Evolutionary conservation across 2,797 vertebrate genomes (phyloP), one percentile per base, ranked within the genome.

Genomic region (Bradypodion pumilum): DNA sequence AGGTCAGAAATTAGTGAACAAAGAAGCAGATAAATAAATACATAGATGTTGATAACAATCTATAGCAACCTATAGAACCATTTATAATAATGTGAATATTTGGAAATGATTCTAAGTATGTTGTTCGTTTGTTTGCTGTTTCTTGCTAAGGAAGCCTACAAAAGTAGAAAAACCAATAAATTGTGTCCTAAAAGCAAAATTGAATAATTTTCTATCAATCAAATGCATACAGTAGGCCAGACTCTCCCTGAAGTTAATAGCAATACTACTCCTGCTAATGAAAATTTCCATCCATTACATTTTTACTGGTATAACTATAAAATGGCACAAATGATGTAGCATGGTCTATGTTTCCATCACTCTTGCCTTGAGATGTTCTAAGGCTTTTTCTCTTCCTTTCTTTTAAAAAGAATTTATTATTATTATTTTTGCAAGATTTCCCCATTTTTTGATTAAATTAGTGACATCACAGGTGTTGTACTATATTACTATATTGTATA

Each of bases 201-300:
- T 89, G 95, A 94, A 94, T 90, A 93, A 92, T 85, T 92, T 95
- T 95, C 84, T 94, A 89, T 93, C 82, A 9, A 93, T 89, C 85
- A 94, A 94, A 81, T 88, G 85, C 32, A 52, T 94, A 94, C 92
- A 95, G 94, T 94, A 94, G 93, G 94, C 92, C 95, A 92, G 91
- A 96, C 94, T 92, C 93, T 94, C 94, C 96, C 96, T 95, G 95
- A 96, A 95, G 94, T 96, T 96, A 96, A 96, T 96, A 96, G 94
- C 93, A 96, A 95, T 92, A 90, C 88, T 88, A 95, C 93, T 95
- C 94, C 70, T 40, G 92, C 95, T 97, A 97, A 96, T 97, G 95
- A 96, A 96, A 96, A 93, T 95, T 96, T 96, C 93, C 94, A 62
- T 95, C 96, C 95, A 96, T 96, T 96, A 96, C 96, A 95, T 94